Conservation (phyloP, 2,797 vertebrate species). For the Chrosomus eos region DNA sequence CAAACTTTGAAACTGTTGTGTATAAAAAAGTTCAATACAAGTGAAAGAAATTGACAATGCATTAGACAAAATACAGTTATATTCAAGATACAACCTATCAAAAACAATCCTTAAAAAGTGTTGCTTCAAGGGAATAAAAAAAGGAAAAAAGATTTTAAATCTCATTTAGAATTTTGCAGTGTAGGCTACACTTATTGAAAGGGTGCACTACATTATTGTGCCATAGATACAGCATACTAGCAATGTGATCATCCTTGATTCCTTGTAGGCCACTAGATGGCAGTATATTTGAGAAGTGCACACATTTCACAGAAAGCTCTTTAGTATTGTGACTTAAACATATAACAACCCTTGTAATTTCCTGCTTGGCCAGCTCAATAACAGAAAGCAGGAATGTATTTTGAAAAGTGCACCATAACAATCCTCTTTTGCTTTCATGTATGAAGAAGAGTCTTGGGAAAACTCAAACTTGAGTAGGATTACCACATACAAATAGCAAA, state of each 20-base stretch:
- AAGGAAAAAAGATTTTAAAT: background rate
- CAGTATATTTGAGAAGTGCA: slow-evolving; percentile 20
- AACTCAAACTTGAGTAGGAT: background rate
- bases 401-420: background rate
- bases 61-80: background rate
- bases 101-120: background rate
- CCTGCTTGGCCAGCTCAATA: background rate
- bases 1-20: background rate
- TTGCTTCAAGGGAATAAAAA: background rate
- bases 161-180: background rate
- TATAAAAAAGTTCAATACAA: background rate
- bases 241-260: background rate
- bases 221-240: background rate
- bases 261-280: slow-evolving; percentile 44
- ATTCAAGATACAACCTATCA: background rate
- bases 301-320: background rate
- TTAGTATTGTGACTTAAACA: background rate
- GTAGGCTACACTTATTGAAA: background rate
- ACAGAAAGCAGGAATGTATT: background rate
- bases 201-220: background rate
- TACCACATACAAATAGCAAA: background rate
- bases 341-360: background rate
- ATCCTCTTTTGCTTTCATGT: background rate
- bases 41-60: background rate
- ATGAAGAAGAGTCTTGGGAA: background rate